Percentiles rank a stretch among this genome's conserved stretches.
Conservation (phyloP, 2,113 vertebrate genomes). For the Seriola aureovittata region DNA sequence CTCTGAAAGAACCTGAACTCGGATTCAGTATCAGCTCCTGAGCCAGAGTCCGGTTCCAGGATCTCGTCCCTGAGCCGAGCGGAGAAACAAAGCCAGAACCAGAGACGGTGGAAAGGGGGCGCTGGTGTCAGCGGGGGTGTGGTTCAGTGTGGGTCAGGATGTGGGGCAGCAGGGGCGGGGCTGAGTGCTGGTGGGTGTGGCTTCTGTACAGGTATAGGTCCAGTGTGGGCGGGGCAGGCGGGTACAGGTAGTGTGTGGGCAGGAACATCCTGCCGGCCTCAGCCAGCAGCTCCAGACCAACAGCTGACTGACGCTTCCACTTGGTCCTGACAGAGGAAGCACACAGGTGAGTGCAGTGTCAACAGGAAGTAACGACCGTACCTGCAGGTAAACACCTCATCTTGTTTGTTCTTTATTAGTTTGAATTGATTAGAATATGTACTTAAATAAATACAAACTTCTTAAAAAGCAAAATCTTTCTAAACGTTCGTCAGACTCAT, state of each 20-base stretch:
- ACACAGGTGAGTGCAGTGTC: neutral
- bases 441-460: too few relatives aligned
- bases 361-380: too few relatives aligned
- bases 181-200: constrained; percentile 74
- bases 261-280: constrained; percentile 90
- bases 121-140: constrained; percentile 8
- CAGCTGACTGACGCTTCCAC: constrained; percentile 94
- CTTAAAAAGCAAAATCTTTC: too few relatives aligned
- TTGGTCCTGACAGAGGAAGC: constrained; percentile 88
- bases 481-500: too few relatives aligned
- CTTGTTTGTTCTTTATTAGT: too few relatives aligned
- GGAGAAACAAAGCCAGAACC: neutral
- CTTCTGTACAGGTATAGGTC: constrained; percentile 89
- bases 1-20: neutral
- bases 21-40: neutral
- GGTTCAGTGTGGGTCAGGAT: constrained; percentile 85
- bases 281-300: constrained; percentile 91
- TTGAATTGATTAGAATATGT: too few relatives aligned
- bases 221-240: constrained; percentile 87
- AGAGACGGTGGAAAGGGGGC: neutral
- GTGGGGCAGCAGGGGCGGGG: constrained; percentile 85
- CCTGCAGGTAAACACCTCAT: too few relatives aligned
- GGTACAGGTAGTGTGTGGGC: constrained; percentile 89
- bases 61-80: accelerated
- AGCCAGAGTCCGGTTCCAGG: neutral